phyloP scores from a whole-genome alignment of 2,113 vertebrate genomes.

The Lepisosteus osseus region DNA sequence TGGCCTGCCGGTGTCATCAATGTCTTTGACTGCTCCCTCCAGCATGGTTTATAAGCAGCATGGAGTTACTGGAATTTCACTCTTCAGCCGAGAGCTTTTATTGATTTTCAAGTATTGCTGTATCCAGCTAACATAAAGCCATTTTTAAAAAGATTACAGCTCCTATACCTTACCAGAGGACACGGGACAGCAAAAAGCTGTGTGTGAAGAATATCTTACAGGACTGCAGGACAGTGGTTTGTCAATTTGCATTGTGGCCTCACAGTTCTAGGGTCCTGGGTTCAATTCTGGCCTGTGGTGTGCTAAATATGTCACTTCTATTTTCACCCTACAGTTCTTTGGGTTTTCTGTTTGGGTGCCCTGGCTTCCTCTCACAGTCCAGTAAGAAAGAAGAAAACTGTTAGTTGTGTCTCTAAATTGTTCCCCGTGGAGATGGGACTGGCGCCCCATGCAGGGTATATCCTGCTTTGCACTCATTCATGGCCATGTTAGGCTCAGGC shows the following conservation, averaged over 20 bases:
- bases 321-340: neutral
- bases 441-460: no score
- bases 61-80: conserved; percentile 51
- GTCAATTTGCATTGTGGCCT: neutral
- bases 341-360: no score
- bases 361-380: no score
- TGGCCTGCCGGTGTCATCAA: conserved; percentile 14
- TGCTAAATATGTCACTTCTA: neutral
- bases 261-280: no score
- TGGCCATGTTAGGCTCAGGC: no score
- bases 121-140: conserved; percentile 38
- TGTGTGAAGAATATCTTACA: conserved; percentile 11
- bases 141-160: conserved; percentile 30
- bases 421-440: no score
- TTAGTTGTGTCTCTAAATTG: no score
- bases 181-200: conserved; percentile 42
- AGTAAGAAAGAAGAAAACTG: no score
- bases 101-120: conserved; percentile 51
- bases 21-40: conserved; percentile 28
- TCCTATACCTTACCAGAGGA: conserved; percentile 44
- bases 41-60: conserved; percentile 33
- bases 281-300: neutral
- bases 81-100: conserved; percentile 29
- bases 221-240: neutral
- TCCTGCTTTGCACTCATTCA: no score